Conservation (phyloP, 1,140 invertebrate species). For the Brachionus rotundiformis region DNA sequence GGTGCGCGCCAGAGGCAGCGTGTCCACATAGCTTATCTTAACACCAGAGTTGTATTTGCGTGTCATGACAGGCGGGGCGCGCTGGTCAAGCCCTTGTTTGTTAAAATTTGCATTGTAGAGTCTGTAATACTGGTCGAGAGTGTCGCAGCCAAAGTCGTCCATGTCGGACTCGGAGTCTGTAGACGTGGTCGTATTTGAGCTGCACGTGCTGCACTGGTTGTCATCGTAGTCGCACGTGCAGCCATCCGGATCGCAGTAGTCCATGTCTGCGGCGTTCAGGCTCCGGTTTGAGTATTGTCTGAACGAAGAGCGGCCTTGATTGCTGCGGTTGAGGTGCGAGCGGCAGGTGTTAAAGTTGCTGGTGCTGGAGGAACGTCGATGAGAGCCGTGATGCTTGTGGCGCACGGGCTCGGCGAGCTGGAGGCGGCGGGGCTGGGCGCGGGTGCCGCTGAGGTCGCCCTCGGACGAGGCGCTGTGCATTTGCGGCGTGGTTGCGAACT, state of each 20-base stretch:
- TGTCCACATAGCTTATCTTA: constrained; percentile 48
- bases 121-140: constrained; percentile 16
- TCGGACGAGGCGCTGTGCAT: constrained; percentile 33
- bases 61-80: not conserved
- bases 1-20: constrained; percentile 29
- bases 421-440: not conserved
- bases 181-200: constrained; percentile 43
- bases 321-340: not conserved
- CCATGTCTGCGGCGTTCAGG: not conserved
- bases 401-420: not conserved
- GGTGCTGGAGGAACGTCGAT: constrained; percentile 32
- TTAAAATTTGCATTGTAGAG: constrained; percentile 39
- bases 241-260: not conserved
- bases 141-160: constrained; percentile 44
- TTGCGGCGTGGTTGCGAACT: constrained; percentile 42
- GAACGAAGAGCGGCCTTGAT: not conserved
- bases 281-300: constrained; percentile 1
- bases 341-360: constrained; percentile 31
- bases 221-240: constrained; percentile 28
- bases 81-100: constrained; percentile 19
- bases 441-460: not conserved
- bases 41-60: not conserved
- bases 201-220: constrained; percentile 38
- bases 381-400: not conserved
- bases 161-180: constrained; percentile 47